Base-by-base conservation (phyloP, 2,888 invertebrate species). In the Ryuthela nishihirai region DNA sequence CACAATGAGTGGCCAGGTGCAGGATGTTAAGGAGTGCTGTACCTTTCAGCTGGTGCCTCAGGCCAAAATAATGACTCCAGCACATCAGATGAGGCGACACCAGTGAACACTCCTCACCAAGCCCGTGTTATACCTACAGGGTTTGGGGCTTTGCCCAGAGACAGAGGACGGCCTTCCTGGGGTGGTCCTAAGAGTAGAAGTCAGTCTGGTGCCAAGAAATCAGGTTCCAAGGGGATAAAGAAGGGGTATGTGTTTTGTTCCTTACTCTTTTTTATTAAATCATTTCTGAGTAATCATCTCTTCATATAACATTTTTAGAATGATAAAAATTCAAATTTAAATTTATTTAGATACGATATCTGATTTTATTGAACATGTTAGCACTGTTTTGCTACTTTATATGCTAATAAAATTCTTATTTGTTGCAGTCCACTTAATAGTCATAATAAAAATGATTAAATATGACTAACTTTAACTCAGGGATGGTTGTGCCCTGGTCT, bases 31-130 rank as follows among this genome's bases (percentile, higher is more conserved):
- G 12, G 29, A 12, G 29, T 7, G 29, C 12, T n/a, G n/a, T n/a
- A n/a, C n/a, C n/a, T 39, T 53, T 4, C 35, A 52, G 52, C 58
- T 24, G 56, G 56, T 9, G 56, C 56, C 44, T 52, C 58, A 32
- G 59, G 47, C 18, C 53, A 53, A 40, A 59, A 59, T 48, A 59
- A 52, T 17, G 59, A 59, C 40, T 53, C 53, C 39, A 53, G 53
- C 29, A 56, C 62, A 38, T 63, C 63, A 4, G 63, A 60, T 38
- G 63, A 63, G 40, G 55, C 60, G 4, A 63, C 63, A 1, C 63
- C 63, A 26, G 63, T 63, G 6, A 63, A 63, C 42, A 60, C 55
- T 12, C 63, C 63, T 20, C 54, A 54, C 38, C 56, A 58, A 23
- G 44, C 61, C 25, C 36, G 61, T 35, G 24, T 52, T 17, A 50